phyloP scores from a whole-genome alignment of 2,113 vertebrate species.

The Oostethus manadensis region DNA sequence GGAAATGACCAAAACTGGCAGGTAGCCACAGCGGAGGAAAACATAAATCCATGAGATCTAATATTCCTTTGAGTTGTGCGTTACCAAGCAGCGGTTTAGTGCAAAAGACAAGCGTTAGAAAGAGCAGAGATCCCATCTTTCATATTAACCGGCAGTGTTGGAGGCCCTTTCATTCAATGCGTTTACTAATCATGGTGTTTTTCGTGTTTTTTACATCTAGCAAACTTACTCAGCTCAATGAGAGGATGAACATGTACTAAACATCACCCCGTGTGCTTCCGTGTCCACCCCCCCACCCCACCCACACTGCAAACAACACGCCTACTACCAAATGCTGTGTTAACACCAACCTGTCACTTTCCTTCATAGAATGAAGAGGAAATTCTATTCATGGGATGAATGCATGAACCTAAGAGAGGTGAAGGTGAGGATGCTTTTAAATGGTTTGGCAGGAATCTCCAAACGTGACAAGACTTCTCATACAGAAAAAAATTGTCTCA shows the following conservation, averaged over 20 bases:
- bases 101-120: background rate
- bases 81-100: slow-evolving; percentile 7
- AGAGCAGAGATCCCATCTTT: too few species aligned
- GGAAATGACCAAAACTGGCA: slow-evolving; percentile 22
- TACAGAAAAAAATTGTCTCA: too few species aligned
- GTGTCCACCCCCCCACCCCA: background rate
- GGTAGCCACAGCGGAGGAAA: too few species aligned
- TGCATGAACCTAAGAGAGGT: slow-evolving; percentile 98
- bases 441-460: too few species aligned
- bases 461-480: too few species aligned
- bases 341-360: slow-evolving; percentile 3
- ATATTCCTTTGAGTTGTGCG: background rate
- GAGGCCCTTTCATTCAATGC: too few species aligned
- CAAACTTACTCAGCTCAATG: background rate
- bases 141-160: too few species aligned
- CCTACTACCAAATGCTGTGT: background rate
- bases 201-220: background rate
- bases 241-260: background rate
- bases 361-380: slow-evolving; percentile 90
- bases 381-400: slow-evolving; percentile 99
- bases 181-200: background rate
- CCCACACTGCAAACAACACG: too few species aligned
- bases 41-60: slow-evolving; percentile 42
- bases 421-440: slow-evolving; percentile 76
- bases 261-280: background rate